phyloP scores from a whole-genome alignment of 2,888 invertebrate genomes.

The Deroplatys truncata region DNA sequence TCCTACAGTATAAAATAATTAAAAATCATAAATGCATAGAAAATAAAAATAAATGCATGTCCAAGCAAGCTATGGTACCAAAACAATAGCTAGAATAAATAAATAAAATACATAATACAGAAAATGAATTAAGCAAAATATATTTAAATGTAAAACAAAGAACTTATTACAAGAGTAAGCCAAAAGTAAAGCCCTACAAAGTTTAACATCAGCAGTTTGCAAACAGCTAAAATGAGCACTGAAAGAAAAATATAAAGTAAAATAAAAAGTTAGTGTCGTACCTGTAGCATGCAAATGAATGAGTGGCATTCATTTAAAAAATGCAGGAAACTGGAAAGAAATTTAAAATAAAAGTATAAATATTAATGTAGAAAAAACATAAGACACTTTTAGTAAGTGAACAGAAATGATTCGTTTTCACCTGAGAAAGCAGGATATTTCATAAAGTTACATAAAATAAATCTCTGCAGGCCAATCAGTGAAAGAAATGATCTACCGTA shows the following conservation, averaged over 20 bases:
- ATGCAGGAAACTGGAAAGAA: neutral
- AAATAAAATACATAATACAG: neutral
- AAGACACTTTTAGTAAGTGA: neutral
- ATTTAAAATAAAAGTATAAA: neutral
- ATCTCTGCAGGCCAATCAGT: neutral
- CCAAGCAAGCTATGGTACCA: neutral
- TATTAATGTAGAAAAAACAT: neutral
- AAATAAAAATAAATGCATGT: neutral
- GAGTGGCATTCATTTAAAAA: neutral
- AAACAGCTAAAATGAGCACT: neutral
- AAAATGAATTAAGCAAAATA: neutral
- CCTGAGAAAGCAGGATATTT: neutral
- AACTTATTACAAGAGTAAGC: neutral
- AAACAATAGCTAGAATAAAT: neutral
- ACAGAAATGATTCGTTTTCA: neutral
- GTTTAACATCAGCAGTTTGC: too few species aligned
- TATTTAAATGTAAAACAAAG: neutral
- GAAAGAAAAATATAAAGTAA: slow-evolving; percentile 11
- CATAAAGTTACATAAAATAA: neutral
- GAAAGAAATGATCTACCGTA: neutral
- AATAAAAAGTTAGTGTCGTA: neutral
- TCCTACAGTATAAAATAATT: neutral
- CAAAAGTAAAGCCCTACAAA: too few species aligned
- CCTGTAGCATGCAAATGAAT: neutral
- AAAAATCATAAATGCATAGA: neutral